These are phyloP conservation scores for Synergus gifuensis DNA, from an alignment of 2,888 invertebrate species.

Conservation along the genomic window DNA sequence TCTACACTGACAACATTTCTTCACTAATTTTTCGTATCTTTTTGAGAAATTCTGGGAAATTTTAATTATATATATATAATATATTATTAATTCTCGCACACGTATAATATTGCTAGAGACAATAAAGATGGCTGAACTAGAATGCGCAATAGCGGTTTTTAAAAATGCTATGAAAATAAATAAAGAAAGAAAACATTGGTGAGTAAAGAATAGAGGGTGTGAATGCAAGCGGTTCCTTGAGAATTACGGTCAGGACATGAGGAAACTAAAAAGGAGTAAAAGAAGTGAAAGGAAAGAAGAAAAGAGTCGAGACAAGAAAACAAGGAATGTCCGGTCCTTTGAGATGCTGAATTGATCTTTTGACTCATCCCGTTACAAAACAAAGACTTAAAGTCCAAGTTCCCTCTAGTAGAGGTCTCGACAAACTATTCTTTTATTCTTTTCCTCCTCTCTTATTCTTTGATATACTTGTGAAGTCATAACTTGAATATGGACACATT, in stretches of 20 bases:
- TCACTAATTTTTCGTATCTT: no score
- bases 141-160: not conserved
- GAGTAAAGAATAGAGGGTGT: slow-evolving; percentile 37
- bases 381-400: slow-evolving; percentile 64
- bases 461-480: slow-evolving; percentile 22
- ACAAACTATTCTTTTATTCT: slow-evolving; percentile 22
- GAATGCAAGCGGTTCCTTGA: slow-evolving; percentile 32
- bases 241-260: slow-evolving; percentile 49
- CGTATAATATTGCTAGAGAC: not conserved
- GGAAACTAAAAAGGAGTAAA: slow-evolving; percentile 42
- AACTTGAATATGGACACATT: slow-evolving; percentile 17
- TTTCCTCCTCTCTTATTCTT: not conserved
- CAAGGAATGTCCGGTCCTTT: slow-evolving; percentile 60
- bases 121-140: not conserved
- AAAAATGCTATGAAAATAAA: slow-evolving; percentile 17
- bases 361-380: slow-evolving; percentile 66
- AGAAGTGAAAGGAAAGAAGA: slow-evolving; percentile 26
- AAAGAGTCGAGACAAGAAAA: slow-evolving; percentile 47
- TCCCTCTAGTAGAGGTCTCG: slow-evolving; percentile 59
- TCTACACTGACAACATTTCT: no score
- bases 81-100: no score
- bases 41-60: no score
- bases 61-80: no score
- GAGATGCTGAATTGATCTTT: slow-evolving; percentile 66
- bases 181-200: slow-evolving; percentile 28